Evolutionary conservation across 2,888 invertebrate genomes (phyloP), one percentile per base, ranked within the genome.

Genomic region (Nomada ruficornis): DNA sequence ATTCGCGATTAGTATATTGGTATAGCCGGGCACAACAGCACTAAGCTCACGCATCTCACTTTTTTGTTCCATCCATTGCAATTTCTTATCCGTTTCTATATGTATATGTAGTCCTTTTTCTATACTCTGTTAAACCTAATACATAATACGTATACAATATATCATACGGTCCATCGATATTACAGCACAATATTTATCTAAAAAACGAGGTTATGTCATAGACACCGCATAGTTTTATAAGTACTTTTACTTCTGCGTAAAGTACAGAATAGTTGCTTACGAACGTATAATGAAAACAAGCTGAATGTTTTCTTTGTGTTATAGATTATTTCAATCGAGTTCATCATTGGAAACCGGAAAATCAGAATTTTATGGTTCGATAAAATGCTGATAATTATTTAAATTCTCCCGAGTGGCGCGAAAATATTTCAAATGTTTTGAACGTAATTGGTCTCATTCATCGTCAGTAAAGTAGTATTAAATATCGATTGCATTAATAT

Each of bases 171-270:
- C 1, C 18, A 36, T 15, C 36, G 20, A 67, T 54, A 55, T 15
- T 54, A 55, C 36, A 55, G 55, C 42, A 20, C 20, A 42, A 15
- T 42, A 13, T 67, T 67, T 20, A 42, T 4, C 0, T 20, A 71
- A 36, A 60, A 60, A 71, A 52, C 36, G 13, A 18, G 7, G 36
- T 62, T 62, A 71, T 60, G 23, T 71, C 60, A 71, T 50, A 60
- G 47, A 18, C 15, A 29, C 0, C n/a, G 20, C 26, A 26, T 20
- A 42, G 11, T 63, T 13, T 15, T n/a, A 42, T 7, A 29, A 29
- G 29, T n/a, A 64, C 57, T 52, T 72, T 72, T 73, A 72, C 73
- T 72, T 77, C 59, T 13, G 47, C 26, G 42, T 57, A 60, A 60
- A 20, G 36, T 57, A 29, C 18, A 42, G 7, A 47, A 64, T 9